A percentile compares a stretch with the other conserved stretches of the same genome.
These are phyloP conservation scores for Eristalis tenax DNA, from an alignment of 2,888 invertebrate species.

Conservation along the genomic window DNA sequence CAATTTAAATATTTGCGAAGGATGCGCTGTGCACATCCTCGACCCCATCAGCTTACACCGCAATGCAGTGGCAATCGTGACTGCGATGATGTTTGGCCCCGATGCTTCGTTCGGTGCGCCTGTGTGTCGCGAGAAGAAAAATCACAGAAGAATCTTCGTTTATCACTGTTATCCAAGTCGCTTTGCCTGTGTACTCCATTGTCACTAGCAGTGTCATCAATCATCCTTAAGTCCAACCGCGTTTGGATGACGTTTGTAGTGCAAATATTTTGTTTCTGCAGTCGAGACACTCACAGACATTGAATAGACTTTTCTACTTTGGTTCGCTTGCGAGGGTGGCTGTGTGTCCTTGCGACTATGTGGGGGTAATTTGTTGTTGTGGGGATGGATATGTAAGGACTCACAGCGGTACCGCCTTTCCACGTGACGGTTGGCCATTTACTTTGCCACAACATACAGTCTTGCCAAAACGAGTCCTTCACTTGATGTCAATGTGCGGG, in stretches of 20 bases:
- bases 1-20: background rate
- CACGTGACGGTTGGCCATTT: slow-evolving; percentile 39
- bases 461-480: slow-evolving; percentile 1
- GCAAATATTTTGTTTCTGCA: slow-evolving; percentile 8
- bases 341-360: background rate
- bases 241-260: background rate
- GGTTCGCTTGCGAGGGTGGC: background rate
- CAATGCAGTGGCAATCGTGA: slow-evolving; percentile 14
- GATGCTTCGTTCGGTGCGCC: background rate
- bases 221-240: slow-evolving; percentile 1
- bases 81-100: slow-evolving; percentile 3
- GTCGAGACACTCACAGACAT: background rate
- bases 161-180: background rate
- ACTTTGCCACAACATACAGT: slow-evolving; percentile 4
- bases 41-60: background rate
- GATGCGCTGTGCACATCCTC: background rate
- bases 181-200: slow-evolving; percentile 3
- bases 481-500: background rate
- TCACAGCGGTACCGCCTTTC: slow-evolving; percentile 4
- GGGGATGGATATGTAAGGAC: slow-evolving; percentile 8
- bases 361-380: slow-evolving; percentile 14
- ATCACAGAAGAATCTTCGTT: background rate
- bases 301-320: slow-evolving; percentile 3
- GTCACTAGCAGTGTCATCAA: slow-evolving; percentile 7
- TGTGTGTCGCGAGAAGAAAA: slow-evolving; percentile 7